Evolutionary conservation across 2,888 invertebrate species (phyloP), one percentile per base, ranked within the genome.

Genomic region (Meiosimyza decipiens): DNA sequence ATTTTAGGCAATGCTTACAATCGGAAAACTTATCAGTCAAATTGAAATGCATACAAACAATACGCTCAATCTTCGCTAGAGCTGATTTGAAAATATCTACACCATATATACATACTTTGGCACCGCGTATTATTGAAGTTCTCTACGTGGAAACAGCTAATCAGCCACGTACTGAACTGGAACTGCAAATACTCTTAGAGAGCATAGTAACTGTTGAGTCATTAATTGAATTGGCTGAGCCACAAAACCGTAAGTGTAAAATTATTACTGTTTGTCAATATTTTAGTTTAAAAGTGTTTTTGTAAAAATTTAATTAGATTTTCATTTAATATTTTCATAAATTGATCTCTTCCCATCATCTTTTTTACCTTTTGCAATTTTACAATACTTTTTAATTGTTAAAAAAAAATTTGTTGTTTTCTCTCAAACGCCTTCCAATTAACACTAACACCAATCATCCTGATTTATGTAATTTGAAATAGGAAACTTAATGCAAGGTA

Each of bases 1-100:
- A 97, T 83, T 97, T 97, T 87, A 90, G 95, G 52, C 94, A 95
- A 82, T 94, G 95, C 80, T 89, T 95, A 69, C 92, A 92, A 81
- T 91, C 90, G 74, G 89, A 90, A 57, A 91, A 91, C 83, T 87
- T 89, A 75, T 87, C 89, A 90, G 91, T 95, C 0, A 91, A 91
- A 82, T 86, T 94, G 71, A 94, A 94, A 83, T 94, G 94, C 82
- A 90, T 95, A 55, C 94, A 94, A 87, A 92, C 94, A 2, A 88
- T 95, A 67, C 90, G 91, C 79, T 92, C 94, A 0, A 91, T 96
- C 72, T 95, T 95, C 84, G 88, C 91, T 59, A 93, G 93, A 82
- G 89, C 91, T 4, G 92, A 94, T 79, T 89, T 91, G 65, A 88
- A 88, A 73, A 91, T 95, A 40, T 91, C 93, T 52, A 92, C 92